Evolutionary conservation across 2,113 vertebrate species (phyloP).

Genomic region (Alectura lathami): DNA sequence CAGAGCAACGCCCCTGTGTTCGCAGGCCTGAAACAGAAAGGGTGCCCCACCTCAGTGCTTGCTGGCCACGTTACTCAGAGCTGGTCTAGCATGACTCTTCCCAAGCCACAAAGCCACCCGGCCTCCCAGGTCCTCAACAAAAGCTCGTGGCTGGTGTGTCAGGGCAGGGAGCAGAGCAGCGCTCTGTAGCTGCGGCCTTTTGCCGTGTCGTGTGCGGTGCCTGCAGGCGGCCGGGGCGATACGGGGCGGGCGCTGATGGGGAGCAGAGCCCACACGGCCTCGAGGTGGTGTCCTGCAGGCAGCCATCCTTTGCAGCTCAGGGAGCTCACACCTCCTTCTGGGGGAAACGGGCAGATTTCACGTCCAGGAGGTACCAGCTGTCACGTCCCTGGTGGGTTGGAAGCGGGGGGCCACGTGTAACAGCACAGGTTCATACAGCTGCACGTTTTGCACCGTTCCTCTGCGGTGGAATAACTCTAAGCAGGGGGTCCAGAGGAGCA

Average conservation of each 20-base stretch:
- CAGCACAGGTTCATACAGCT: background rate
- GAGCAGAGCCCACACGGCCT: background rate
- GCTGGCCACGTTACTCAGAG: accelerated
- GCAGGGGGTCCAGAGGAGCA: background rate
- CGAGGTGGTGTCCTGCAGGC: background rate
- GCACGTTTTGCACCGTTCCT: background rate
- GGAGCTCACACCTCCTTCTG: background rate
- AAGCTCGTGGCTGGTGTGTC: background rate
- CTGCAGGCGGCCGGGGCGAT: background rate
- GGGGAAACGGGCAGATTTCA: background rate
- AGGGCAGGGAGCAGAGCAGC: background rate
- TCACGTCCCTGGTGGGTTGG: background rate
- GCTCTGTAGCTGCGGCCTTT: background rate
- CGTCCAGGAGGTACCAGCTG: background rate
- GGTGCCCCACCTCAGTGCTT: background rate
- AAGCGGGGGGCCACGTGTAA: background rate
- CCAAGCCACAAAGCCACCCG: background rate
- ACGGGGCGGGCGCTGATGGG: background rate
- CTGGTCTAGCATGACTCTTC: background rate
- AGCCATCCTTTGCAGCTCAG: background rate
- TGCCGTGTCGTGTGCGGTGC: background rate
- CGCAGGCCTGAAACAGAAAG: background rate
- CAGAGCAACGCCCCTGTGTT: accelerated
- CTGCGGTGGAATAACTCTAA: background rate
- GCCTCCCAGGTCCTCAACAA: background rate